Evolutionary conservation across 2,113 vertebrate genomes (phyloP), one percentile per base, ranked within the genome.

Genomic region (Osmerus eperlanus): DNA sequence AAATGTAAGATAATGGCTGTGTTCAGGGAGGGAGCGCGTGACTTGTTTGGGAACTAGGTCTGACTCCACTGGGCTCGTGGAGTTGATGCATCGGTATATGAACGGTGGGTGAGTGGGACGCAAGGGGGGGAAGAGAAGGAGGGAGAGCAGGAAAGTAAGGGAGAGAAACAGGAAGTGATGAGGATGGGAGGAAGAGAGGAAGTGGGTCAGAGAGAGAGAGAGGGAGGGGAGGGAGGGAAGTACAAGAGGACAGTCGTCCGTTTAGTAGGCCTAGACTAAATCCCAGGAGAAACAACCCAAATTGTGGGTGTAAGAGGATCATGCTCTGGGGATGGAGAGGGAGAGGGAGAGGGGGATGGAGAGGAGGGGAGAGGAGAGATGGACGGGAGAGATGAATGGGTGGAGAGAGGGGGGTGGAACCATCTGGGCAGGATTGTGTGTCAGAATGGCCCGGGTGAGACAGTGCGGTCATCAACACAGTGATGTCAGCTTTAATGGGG

Each of bases 351-450:
- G 13, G 16, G 53, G 9, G 53, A 54, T 18, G 12, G 13, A 14
- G 53, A 4, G 53, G 53, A 54, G 53, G 8, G 53, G 12, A 13
- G 53, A 8, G 16, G 53, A 18, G 13, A 13, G 53, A 18, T 13
- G 16, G 53, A 18, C 13, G 53, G 53, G 5, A 8, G 53, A 8
- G 53, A 18, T 3, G 16, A 18, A 4, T 15, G 12, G 53, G 53
- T 18, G 71, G 67, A 64, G 59, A 71, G 53, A 64, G 65, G 11
- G 8, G 60, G 51, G 69, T 56, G 67, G 68, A 59, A 77, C 73
- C 75, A 83, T 83, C 59, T 83, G 79, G 71, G 68, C n/a, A 52
- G 56, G 32, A 15, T 75, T 81, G 75, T 80, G 68, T 81, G 32
- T 36, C 32, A 4, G 7, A 36, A 7, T 7, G 32, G 32, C 32